Evolutionary conservation across 2,888 invertebrate species (phyloP), one percentile per base, ranked within the genome.

Genomic region (Pecten maximus): DNA sequence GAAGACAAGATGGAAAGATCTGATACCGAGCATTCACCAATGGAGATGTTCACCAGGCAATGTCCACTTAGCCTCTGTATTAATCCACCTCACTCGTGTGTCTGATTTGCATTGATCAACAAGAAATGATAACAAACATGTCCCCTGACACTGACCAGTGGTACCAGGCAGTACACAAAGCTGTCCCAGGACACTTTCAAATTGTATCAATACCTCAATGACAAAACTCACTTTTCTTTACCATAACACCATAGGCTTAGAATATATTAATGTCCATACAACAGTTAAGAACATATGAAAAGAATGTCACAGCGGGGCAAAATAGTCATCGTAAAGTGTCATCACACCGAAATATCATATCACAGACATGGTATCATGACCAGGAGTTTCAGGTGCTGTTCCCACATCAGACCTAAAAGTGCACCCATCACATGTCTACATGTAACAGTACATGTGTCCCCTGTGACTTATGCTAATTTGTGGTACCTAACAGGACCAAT

Each of bases 1-100:
- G 15, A 74, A 74, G 74, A 74, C 74, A 74, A 74, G 74, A 74
- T 74, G 28, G 74, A 74, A 74, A 74, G 74, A 35, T 35, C 10
- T 74, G 74, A 74, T 74, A 28, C n/a, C 8, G 28, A 74, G 12
- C 6, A 54, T 54, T 19, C n/a, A 54, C 54, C 8, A 6, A 74
- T 74, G 74, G 74, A 28, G 35, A 23, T 6, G 10, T 15, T 74
- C 54, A 23, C 54, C n/a, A 23, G 54, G 54, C 54, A 54, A 12
- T 74, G 74, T 28, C 74, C 74, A 74, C 35, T 74, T 74, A 35
- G 23, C 19, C n/a, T 2, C 19, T 19, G 28, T 10, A 74, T 28
- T 35, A 74, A 74, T 35, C 74, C 35, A 35, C 74, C 74, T 74
- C 74, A 74, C 35, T 10, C 6, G 28, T 74, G 35, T 74, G 74